Evolutionary conservation across 2,797 vertebrate genomes (phyloP).

Genomic region (Gambelia wislizenii): DNA sequence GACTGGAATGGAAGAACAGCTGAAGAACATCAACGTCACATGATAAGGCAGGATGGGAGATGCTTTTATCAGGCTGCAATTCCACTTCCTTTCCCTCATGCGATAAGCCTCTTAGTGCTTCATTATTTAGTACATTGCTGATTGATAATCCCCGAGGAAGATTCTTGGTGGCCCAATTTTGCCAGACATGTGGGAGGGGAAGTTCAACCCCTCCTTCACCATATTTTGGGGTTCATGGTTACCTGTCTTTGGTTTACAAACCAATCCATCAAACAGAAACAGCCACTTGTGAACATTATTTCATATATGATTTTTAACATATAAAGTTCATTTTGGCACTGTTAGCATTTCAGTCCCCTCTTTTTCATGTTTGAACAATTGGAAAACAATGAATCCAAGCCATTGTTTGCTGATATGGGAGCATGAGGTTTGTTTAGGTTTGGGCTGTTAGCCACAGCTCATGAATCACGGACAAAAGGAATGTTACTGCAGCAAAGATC

Average conservation of each 20-base stretch:
- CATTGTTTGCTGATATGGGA: neutral
- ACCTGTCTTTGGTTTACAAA: slow-evolving; percentile 2
- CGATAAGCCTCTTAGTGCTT: too few relatives aligned
- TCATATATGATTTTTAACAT: neutral
- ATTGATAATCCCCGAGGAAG: too few relatives aligned
- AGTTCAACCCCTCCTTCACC: too few relatives aligned
- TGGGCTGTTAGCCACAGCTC: neutral
- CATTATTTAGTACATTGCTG: too few relatives aligned
- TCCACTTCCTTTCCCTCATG: too few relatives aligned
- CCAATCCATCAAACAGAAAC: neutral
- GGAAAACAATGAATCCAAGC: neutral
- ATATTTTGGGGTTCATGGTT: neutral
- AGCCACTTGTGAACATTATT: neutral
- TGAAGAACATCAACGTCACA: too few relatives aligned
- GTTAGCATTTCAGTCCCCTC: neutral
- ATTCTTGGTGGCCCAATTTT: too few relatives aligned
- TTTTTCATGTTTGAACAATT: neutral
- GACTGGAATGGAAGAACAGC: too few relatives aligned
- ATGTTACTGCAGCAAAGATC: slow-evolving; percentile 2
- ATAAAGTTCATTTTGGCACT: neutral
- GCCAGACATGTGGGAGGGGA: too few relatives aligned
- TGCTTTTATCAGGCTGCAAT: too few relatives aligned
- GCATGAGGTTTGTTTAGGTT: neutral
- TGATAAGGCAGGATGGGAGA: too few relatives aligned
- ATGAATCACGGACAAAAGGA: neutral